Evolutionary conservation across 2,113 vertebrate species (phyloP).

Genomic region (Gnathonemus echidnorhynchus): DNA sequence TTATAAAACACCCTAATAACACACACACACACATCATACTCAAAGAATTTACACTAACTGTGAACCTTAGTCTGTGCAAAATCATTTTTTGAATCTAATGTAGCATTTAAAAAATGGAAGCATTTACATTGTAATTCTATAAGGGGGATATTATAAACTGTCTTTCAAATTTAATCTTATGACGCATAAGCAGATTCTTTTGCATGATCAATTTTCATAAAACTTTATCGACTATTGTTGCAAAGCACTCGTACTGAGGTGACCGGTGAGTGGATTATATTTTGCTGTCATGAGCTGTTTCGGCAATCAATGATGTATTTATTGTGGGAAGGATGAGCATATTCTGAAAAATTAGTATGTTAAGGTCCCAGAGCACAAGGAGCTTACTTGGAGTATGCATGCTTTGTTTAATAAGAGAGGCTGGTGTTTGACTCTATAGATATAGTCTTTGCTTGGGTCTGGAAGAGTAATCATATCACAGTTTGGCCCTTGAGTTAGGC

Average conservation of each 20-base stretch:
- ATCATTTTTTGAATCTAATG: background rate
- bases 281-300: background rate
- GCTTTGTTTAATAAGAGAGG: background rate
- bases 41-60: background rate
- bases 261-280: background rate
- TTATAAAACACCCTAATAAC: slow-evolving; percentile 37
- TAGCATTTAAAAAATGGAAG: background rate
- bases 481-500: background rate
- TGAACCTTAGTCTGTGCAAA: background rate
- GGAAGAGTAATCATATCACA: background rate
- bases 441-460: background rate
- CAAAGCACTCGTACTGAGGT: slow-evolving; percentile 25
- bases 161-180: background rate
- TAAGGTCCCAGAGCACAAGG: background rate
- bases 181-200: background rate
- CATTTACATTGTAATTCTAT: background rate
- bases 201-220: background rate
- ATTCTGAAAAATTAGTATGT: background rate
- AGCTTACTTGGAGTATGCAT: background rate
- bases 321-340: background rate
- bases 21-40: background rate
- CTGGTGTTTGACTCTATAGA: background rate
- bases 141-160: background rate
- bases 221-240: background rate
- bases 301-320: background rate